Conservation (phyloP, 2,888 invertebrate species). For the Drosophila anceps region DNA sequence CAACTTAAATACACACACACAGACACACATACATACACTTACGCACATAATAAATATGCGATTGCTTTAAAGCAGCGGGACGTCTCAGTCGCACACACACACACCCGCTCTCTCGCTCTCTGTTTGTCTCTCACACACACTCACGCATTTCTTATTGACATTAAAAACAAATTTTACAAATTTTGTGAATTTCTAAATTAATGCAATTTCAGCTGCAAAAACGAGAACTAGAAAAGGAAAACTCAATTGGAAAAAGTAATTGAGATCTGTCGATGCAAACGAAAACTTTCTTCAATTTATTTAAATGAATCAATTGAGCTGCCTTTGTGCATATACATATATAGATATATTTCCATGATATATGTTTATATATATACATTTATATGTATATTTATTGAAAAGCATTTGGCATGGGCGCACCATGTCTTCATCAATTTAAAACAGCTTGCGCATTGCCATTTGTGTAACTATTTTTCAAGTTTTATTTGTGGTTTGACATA, state of each 20-base stretch:
- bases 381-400: not conserved
- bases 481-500: slow-evolving; percentile 5
- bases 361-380: not conserved
- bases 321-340: not conserved
- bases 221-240: not conserved
- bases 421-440: not conserved
- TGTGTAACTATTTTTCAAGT: not conserved
- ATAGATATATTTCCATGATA: no score
- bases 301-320: slow-evolving; percentile 1
- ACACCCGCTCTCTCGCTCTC: not conserved
- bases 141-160: not conserved
- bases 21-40: not conserved
- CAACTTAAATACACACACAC: not conserved
- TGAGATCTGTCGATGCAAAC: not conserved
- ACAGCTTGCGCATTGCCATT: not conserved
- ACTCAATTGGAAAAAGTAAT: slow-evolving; percentile 3
- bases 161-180: not conserved
- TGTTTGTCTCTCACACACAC: not conserved
- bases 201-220: not conserved
- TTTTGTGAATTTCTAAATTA: slow-evolving; percentile 7
- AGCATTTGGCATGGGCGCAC: not conserved
- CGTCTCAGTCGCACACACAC: not conserved
- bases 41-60: slow-evolving; percentile 10
- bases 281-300: slow-evolving; percentile 1
- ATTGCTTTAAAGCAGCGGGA: not conserved